Evolutionary conservation across 2,888 invertebrate genomes (phyloP), one percentile per base, ranked within the genome.

Genomic region (Siphlonurus alternatus): DNA sequence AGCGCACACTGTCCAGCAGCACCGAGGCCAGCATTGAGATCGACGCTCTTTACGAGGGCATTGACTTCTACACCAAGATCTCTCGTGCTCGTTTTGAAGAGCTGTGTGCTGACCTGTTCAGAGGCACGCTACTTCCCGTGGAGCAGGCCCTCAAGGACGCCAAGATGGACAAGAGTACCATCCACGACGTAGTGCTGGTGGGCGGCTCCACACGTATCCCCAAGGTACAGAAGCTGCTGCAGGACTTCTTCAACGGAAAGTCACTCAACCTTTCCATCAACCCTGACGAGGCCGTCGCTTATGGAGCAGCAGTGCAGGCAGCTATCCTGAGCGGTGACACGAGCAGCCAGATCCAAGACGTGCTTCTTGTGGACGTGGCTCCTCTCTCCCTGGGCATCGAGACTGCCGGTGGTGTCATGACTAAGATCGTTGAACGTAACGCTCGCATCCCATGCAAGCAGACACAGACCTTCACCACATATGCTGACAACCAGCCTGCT

Each of bases 401-500:
- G 74, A 88, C 87, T 1, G 87, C 87, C 20, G 88, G 87, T 19
- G 87, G 89, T n/a, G 87, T 89, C 1, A 88, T 89, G 88, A 81
- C 89, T 0, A 87, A 87, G 66, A 77, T 93, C n/a, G 86, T 93
- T 23, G 88, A 90, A 72, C 82, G 92, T 69, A 91, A 91, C 71
- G 82, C 87, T 0, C 81, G 88, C 65, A 90, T 91, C 69, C 88
- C 87, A 0, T 84, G 85, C 70, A 87, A 87, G 67, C 85, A 86
- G 73, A 78, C 82, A 0, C 83, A 87, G 73, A 85, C 83, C 0
- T 96, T 95, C 73, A 91, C 93, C 2, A 96, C 95, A 0, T 94
- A 93, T 73, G 80, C 90, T 19, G 94, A 96, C 76, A 94, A 94
- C 72, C 95, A 96, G 73, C 87, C 89, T 22, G 90, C 89, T 54